These are phyloP conservation scores for Timema podura DNA, from an alignment of 2,888 invertebrate genomes.

Conservation along the genomic window DNA sequence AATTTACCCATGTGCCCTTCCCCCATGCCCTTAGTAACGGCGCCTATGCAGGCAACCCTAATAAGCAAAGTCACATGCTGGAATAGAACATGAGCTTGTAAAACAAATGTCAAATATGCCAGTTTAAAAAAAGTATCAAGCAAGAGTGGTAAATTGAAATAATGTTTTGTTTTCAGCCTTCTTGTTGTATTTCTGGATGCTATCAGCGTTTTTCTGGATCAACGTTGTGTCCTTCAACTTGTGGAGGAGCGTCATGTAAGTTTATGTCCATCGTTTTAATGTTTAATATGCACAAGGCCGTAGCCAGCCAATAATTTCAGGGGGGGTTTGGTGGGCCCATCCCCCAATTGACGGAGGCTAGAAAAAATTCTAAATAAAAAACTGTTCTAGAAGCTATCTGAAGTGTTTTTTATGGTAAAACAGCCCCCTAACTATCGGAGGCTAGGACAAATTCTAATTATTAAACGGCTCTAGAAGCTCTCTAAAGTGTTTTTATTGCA, in stretches of 20 bases:
- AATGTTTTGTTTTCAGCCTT: constrained; percentile 47
- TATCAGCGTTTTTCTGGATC: constrained; percentile 69
- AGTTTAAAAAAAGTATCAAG: neutral
- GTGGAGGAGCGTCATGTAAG: constrained; percentile 62
- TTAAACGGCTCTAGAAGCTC: too few relatives aligned
- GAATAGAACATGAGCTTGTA: constrained; percentile 11
- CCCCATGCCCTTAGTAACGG: too few relatives aligned
- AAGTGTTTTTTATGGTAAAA: too few relatives aligned
- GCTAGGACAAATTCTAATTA: too few relatives aligned
- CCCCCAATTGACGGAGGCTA: too few relatives aligned
- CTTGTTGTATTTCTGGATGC: constrained; percentile 56
- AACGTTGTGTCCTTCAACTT: constrained; percentile 65
- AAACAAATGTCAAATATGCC: neutral
- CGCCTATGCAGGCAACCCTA: neutral
- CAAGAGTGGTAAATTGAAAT: neutral
- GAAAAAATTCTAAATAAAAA: too few relatives aligned
- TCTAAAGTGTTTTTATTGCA: too few relatives aligned
- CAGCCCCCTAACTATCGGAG: too few relatives aligned
- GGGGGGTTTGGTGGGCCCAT: too few relatives aligned
- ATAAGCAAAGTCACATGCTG: constrained; percentile 10
- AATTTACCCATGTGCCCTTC: too few relatives aligned
- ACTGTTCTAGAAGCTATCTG: too few relatives aligned
- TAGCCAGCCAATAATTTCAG: too few relatives aligned
- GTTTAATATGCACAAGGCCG: neutral
- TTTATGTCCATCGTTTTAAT: constrained; percentile 34